Evolutionary conservation across 1,140 invertebrate genomes (phyloP), one percentile per base, ranked within the genome.

Genomic region (Protaetia brevitarsis): DNA sequence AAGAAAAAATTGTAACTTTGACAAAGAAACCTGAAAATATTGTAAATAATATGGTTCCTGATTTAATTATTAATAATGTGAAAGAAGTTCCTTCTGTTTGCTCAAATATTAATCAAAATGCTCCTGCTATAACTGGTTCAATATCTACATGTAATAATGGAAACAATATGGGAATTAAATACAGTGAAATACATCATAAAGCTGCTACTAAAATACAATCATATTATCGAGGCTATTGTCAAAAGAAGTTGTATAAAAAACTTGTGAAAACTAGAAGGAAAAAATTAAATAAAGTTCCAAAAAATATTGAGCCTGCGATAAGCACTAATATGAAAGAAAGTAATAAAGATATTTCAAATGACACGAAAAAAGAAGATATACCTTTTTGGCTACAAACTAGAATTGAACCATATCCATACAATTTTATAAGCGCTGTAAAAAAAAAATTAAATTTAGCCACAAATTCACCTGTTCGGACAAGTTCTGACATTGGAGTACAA

Each of bases 391-490:
- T 61, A 16, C 28, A 30, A 61, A 27, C 59, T 27, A 8, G 4
- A 56, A 37, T 41, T n/a, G 11, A 69, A 28, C 60, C 68, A 7
- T 71, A 77, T 69, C 77, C 76, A 6, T 78, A 71, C 63, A 79
- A 77, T 69, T 76, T 78, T 66, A 78, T 79, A n/a, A 78, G 71
- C 61, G 74, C 77, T 7, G 74, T 79, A 2, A 76, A 72, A 57
- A 67, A 71, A 64, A 76, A 78, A 64, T 67, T 78, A 16, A 71
- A 76, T 27, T 66, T 70, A 28, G 69, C 68, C 6, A 29, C 69
- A 13, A 72, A 70, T 67, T 58, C 68, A 6, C 69, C 66, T 4
- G 36, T 65, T 7, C 64, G 71, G 68, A 65, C 51, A 41, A 65
- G 57, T 11, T 62, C 58, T n/a, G 76, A 77, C 69, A 62, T 73